Evolutionary conservation across 2,797 vertebrate genomes (phyloP).

Genomic region (Adrianichthys oophorus): DNA sequence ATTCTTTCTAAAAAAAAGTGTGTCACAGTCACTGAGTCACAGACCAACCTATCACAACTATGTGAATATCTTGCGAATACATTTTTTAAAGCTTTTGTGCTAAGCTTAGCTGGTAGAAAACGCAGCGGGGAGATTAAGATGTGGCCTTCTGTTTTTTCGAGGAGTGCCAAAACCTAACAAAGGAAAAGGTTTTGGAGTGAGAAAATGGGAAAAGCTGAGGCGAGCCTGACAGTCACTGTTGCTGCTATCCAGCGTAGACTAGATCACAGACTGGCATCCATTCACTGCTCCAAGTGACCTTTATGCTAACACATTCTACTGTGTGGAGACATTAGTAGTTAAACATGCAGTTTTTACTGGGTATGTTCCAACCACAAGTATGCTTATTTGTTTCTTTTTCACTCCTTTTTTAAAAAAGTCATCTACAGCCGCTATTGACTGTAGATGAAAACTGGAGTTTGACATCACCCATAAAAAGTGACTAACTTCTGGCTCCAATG

Average conservation of each 20-base stretch:
- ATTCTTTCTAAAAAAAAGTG: background rate
- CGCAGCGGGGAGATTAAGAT: constrained; percentile 11
- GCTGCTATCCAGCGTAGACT: constrained; percentile 7
- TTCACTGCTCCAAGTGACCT: constrained; percentile 15
- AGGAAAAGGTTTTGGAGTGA: constrained; percentile 9
- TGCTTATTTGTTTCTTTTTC: no score
- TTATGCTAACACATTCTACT: constrained; percentile 19
- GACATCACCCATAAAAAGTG: no score
- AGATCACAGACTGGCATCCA: constrained; percentile 9
- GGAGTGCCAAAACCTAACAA: background rate
- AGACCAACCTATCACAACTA: constrained; percentile 1
- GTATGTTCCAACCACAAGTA: no score
- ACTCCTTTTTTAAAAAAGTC: no score
- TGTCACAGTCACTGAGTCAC: no score
- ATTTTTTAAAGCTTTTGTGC: constrained; percentile 8
- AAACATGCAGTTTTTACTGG: no score
- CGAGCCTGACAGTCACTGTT: constrained; percentile 7
- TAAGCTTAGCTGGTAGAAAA: constrained; percentile 12
- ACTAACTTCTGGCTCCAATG: no score
- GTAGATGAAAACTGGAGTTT: no score
- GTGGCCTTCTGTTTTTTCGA: constrained; percentile 4
- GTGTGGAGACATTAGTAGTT: constrained; percentile 13
- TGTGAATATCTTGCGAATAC: constrained; percentile 8
- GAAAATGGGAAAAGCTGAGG: constrained; percentile 54
- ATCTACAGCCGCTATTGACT: no score